phyloP scores from a whole-genome alignment of 2,888 invertebrate species.

The Charanyca ferruginea region DNA sequence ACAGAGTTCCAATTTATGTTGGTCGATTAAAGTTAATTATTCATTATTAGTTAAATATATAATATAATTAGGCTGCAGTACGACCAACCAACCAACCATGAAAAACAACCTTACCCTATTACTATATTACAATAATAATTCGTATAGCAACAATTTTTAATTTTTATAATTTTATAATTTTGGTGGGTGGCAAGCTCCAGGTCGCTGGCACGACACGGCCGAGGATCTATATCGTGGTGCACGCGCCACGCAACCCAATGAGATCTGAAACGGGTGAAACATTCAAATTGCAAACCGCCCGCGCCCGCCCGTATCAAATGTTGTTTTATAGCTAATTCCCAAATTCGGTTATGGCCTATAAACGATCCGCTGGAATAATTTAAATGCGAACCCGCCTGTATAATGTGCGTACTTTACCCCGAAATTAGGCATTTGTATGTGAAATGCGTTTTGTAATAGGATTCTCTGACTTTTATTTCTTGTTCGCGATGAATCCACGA shows the following conservation, averaged over 20 bases:
- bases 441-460: conserved; percentile 90
- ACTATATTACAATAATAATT: too few relatives aligned
- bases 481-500: conserved; percentile 69
- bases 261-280: conserved; percentile 86
- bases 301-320: conserved; percentile 91
- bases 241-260: conserved; percentile 89
- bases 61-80: too few relatives aligned
- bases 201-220: conserved; percentile 26
- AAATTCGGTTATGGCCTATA: conserved; percentile 91
- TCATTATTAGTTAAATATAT: too few relatives aligned
- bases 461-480: conserved; percentile 87
- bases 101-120: too few relatives aligned
- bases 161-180: too few relatives aligned
- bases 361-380: conserved; percentile 91
- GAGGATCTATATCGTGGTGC: conserved; percentile 77
- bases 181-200: conserved; percentile 30
- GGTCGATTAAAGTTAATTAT: too few relatives aligned
- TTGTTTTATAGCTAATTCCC: conserved; percentile 92
- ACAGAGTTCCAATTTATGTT: too few relatives aligned
- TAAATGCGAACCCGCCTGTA: conserved; percentile 90
- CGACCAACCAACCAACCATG: too few relatives aligned
- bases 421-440: conserved; percentile 91
- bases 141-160: background rate
- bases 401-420: conserved; percentile 90
- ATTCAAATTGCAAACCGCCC: conserved; percentile 90